Conservation (phyloP, 2,113 vertebrate species). For the Solea solea region DNA sequence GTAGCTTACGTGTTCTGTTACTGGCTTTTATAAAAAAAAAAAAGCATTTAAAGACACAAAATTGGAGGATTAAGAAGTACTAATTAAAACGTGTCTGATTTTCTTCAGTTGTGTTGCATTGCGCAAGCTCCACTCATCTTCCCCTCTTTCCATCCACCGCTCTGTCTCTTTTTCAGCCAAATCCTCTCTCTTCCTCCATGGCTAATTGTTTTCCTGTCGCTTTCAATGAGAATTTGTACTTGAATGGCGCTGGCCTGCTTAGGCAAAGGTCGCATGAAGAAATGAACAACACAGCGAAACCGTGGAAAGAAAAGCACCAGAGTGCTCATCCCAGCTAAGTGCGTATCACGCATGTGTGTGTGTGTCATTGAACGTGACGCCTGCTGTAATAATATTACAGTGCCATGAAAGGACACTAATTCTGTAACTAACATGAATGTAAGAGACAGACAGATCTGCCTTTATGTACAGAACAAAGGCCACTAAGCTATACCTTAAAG, state of each 20-base stretch:
- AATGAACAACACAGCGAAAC: conserved; percentile 26
- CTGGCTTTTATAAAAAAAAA: too few relatives aligned
- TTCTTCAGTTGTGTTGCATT: too few relatives aligned
- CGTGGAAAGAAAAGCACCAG: conserved; percentile 13
- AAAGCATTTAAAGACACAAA: too few relatives aligned
- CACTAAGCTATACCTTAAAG: not conserved
- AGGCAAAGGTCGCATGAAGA: conserved; percentile 34
- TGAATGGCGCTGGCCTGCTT: conserved; percentile 33
- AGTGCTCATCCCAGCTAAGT: not conserved
- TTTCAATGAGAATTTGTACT: conserved; percentile 41
- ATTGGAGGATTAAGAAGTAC: too few relatives aligned
- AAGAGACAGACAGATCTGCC: conserved; percentile 15
- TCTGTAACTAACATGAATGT: conserved; percentile 30
- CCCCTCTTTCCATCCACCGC: conserved; percentile 14
- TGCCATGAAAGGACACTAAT: conserved; percentile 28
- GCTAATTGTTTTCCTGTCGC: conserved; percentile 42
- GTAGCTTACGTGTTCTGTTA: too few relatives aligned
- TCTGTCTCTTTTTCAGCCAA: conserved; percentile 34
- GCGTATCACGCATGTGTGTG: not conserved
- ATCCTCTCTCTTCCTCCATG: conserved; percentile 23
- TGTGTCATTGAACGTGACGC: not conserved
- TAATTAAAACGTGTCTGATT: too few relatives aligned
- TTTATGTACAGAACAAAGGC: conserved; percentile 27
- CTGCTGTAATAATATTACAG: conserved; percentile 26
- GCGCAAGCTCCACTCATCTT: conserved; percentile 11